Evolutionary conservation across 2,113 vertebrate species (phyloP).

Genomic region (Eubucco bourcierii): DNA sequence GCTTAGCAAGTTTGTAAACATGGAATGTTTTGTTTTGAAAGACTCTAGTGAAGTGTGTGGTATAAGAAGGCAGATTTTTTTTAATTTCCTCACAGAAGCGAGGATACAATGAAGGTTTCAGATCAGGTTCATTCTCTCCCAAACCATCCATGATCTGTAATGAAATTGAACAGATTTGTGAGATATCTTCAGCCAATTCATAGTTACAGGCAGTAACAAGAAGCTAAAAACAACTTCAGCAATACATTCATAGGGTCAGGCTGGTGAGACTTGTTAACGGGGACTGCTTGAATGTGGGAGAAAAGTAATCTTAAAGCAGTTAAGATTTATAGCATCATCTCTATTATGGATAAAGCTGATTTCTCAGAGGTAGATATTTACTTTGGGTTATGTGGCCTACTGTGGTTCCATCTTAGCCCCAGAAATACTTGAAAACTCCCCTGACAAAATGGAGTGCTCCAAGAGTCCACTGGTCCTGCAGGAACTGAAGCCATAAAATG

Average conservation of each 20-base stretch:
- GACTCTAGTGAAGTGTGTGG: conserved; percentile 82
- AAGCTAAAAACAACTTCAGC: neutral
- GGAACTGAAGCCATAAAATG: neutral
- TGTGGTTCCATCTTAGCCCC: neutral
- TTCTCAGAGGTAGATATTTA: neutral
- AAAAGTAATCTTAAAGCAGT: neutral
- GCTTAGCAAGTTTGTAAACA: conserved; percentile 84
- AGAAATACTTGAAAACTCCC: neutral
- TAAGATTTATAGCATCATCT: neutral
- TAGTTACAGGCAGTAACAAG: neutral
- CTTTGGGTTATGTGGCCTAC: neutral
- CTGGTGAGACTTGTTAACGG: neutral
- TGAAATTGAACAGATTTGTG: conserved; percentile 1
- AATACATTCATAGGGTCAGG: neutral
- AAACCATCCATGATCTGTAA: conserved; percentile 92
- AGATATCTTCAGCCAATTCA: neutral
- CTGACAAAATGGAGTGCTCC: neutral
- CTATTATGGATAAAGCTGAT: neutral
- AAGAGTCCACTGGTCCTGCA: accelerated
- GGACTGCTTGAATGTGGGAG: neutral
- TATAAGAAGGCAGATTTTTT: conserved; percentile 77
- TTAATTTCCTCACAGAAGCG: conserved; percentile 94
- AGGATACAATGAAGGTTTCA: conserved; percentile 81
- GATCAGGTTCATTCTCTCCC: conserved; percentile 86
- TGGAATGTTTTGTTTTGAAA: conserved; percentile 97